Conservation (phyloP, 2,113 vertebrate species). For the Coturnix japonica region DNA sequence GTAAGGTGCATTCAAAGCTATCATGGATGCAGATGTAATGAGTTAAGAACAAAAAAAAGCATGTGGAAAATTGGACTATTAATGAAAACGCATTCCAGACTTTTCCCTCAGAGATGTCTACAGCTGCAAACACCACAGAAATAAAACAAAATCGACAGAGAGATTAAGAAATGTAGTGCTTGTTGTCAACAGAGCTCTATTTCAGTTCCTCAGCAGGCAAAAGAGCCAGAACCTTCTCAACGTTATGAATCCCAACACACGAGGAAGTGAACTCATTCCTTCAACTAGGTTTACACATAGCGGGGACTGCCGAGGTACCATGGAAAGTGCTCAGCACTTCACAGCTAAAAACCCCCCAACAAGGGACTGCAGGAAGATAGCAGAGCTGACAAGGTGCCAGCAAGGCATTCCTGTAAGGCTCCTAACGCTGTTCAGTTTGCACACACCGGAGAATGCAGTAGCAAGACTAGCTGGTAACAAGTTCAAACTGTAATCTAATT, state of each 20-base stretch:
- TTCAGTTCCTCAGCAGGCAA: neutral
- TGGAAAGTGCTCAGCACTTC: neutral
- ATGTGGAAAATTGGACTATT: neutral
- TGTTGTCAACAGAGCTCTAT: neutral
- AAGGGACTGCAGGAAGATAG: neutral
- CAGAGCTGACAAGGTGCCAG: neutral
- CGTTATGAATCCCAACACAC: neutral
- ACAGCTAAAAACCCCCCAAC: neutral
- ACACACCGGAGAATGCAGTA: neutral
- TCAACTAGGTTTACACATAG: neutral
- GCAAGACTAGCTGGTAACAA: neutral
- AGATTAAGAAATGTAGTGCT: neutral
- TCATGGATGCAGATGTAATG: neutral
- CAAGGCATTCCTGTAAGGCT: neutral
- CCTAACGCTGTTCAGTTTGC: neutral
- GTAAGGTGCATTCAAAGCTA: neutral
- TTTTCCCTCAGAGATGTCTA: slow-evolving; percentile 26
- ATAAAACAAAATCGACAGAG: neutral
- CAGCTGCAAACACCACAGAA: slow-evolving; percentile 50
- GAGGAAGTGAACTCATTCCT: neutral
- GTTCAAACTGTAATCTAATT: neutral
- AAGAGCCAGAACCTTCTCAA: neutral
- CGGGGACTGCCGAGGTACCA: neutral
- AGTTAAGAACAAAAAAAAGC: neutral
- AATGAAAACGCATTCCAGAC: slow-evolving; percentile 18